Percentiles rank a stretch among this genome's conserved stretches.
Conservation (phyloP, 2,797 vertebrate species). For the Podarcis siculus region DNA sequence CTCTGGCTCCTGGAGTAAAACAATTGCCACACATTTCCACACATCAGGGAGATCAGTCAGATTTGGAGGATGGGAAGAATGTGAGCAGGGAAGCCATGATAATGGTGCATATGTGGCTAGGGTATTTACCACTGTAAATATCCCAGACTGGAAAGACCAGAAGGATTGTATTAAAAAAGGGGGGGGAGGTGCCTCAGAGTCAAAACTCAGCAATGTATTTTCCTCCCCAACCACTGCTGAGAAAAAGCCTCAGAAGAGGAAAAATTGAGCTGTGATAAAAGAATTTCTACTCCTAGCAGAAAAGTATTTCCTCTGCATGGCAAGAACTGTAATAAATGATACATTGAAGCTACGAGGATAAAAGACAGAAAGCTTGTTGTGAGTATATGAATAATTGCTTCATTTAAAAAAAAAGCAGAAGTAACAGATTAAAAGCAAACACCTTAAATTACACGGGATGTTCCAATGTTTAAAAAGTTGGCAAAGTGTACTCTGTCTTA, state of each 20-base stretch:
- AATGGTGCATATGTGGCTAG: slow-evolving; percentile 10
- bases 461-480: accelerated
- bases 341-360: accelerated
- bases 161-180: not conserved
- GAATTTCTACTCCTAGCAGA: accelerated
- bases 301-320: not conserved
- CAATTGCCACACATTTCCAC: not conserved
- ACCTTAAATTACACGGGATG: accelerated
- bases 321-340: accelerated
- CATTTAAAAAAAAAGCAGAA: not conserved
- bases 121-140: not conserved
- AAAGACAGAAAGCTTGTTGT: accelerated
- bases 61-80: not conserved
- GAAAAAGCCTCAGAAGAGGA: accelerated
- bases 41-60: not conserved
- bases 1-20: not conserved
- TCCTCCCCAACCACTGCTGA: not conserved
- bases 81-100: not conserved
- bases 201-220: not conserved
- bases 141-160: not conserved
- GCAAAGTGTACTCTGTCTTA: not conserved
- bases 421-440: accelerated
- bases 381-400: not conserved
- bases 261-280: not conserved
- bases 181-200: too few species aligned